Conservation (phyloP, 2,888 invertebrate species). For the Hemaris fuciformis region DNA sequence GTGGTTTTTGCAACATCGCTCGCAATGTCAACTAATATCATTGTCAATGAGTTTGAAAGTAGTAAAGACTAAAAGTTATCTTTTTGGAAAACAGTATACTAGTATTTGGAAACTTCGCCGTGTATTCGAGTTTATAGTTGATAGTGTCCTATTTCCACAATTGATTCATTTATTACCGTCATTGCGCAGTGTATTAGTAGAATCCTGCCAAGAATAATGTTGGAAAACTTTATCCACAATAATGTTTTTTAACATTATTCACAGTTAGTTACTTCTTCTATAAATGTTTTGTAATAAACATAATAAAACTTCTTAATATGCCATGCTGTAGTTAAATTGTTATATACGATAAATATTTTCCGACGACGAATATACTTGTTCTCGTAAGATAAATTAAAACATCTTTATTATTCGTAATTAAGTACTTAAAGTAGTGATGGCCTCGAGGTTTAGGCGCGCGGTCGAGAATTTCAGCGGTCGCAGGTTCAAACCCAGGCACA, state of each 20-base stretch:
- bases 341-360: neutral
- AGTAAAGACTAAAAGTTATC: too few species aligned
- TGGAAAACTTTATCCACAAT: too few species aligned
- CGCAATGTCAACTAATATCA: neutral
- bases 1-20: slow-evolving; percentile 29
- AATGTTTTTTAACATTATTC: too few species aligned
- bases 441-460: too few species aligned
- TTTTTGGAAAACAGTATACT: neutral
- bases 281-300: neutral
- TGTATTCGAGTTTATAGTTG: neutral
- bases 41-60: neutral
- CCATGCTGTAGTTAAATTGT: neutral
- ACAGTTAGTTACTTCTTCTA: neutral
- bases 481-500: too few species aligned
- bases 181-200: neutral
- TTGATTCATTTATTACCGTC: neutral
- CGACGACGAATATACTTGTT: neutral
- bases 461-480: too few species aligned
- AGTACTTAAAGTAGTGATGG: too few species aligned
- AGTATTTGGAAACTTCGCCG: neutral
- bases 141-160: neutral
- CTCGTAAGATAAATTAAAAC: too few species aligned
- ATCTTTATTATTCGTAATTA: too few species aligned
- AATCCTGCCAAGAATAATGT: neutral
- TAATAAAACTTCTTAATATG: neutral